phyloP scores from a whole-genome alignment of 2,888 invertebrate species.

The Encarsia formosa region DNA sequence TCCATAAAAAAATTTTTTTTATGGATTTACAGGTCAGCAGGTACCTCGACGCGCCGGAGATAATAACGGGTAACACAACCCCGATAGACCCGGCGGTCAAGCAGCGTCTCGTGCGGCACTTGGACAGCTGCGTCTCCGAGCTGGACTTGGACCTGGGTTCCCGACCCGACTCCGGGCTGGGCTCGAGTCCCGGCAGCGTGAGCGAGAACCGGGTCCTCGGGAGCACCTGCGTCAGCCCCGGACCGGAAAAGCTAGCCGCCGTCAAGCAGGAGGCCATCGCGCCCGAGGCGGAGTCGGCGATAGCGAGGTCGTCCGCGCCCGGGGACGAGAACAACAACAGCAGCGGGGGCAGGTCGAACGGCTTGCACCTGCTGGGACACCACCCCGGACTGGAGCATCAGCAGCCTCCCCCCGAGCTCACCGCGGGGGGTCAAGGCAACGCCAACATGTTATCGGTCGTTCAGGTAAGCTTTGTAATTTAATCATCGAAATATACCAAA shows the following conservation, averaged over 20 bases:
- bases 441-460: slow-evolving; percentile 50
- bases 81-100: slow-evolving; percentile 58
- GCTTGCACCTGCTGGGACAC: slow-evolving; percentile 31
- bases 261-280: slow-evolving; percentile 37
- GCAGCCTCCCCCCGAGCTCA: too few species aligned
- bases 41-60: slow-evolving; percentile 61
- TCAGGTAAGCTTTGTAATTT: slow-evolving; percentile 46
- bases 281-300: slow-evolving; percentile 41
- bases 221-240: slow-evolving; percentile 42
- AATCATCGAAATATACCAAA: background rate
- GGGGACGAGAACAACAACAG: slow-evolving; percentile 54
- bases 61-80: slow-evolving; percentile 56
- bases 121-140: slow-evolving; percentile 61
- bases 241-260: slow-evolving; percentile 24
- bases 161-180: slow-evolving; percentile 47
- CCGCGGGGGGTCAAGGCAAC: slow-evolving; percentile 38
- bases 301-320: slow-evolving; percentile 51
- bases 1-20: too few species aligned
- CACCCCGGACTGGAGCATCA: slow-evolving; percentile 29
- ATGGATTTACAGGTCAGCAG: slow-evolving; percentile 54
- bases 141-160: slow-evolving; percentile 58
- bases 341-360: slow-evolving; percentile 42
- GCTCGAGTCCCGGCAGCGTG: slow-evolving; percentile 49
- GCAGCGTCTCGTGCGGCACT: slow-evolving; percentile 58
- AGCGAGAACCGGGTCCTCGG: slow-evolving; percentile 35